These are phyloP conservation scores for Tragelaphus eurycerus DNA, from an alignment of 2,797 vertebrate species.

Conservation along the genomic window DNA sequence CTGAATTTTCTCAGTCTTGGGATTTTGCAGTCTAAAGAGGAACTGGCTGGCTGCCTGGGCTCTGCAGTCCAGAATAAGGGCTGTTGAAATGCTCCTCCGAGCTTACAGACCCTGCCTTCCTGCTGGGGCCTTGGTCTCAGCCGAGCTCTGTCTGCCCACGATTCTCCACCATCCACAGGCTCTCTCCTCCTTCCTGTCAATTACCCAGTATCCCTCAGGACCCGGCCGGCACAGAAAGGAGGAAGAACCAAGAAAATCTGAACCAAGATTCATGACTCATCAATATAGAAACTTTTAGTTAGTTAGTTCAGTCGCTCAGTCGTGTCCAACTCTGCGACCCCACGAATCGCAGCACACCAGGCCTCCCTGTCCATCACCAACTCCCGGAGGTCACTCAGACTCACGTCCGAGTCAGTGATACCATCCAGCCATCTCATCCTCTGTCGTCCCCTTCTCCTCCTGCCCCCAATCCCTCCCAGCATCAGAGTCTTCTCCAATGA, in stretches of 20 bases:
- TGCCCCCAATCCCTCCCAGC: too few species aligned
- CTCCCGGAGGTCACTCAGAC: too few species aligned
- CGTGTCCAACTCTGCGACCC: too few species aligned
- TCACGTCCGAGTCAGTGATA: rapidly evolving
- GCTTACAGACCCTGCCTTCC: background rate
- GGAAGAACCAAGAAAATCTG: background rate
- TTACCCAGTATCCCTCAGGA: too few species aligned
- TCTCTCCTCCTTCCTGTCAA: background rate
- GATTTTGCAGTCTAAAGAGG: background rate
- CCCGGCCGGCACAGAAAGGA: background rate
- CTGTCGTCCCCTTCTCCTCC: too few species aligned
- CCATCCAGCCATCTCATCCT: too few species aligned
- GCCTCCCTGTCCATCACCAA: too few species aligned
- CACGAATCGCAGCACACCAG: too few species aligned
- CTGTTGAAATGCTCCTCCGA: background rate
- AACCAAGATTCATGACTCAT: background rate
- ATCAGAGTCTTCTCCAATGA: too few species aligned
- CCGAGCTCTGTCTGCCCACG: rapidly evolving
- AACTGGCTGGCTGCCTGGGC: too few species aligned
- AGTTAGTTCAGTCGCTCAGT: too few species aligned
- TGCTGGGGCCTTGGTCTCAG: background rate
- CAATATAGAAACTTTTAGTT: background rate
- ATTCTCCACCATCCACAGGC: rapidly evolving
- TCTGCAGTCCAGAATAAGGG: background rate
- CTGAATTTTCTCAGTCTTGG: background rate